Evolutionary conservation across 2,797 vertebrate species (phyloP), one percentile per base, ranked within the genome.

Genomic region (Scleropages formosus): DNA sequence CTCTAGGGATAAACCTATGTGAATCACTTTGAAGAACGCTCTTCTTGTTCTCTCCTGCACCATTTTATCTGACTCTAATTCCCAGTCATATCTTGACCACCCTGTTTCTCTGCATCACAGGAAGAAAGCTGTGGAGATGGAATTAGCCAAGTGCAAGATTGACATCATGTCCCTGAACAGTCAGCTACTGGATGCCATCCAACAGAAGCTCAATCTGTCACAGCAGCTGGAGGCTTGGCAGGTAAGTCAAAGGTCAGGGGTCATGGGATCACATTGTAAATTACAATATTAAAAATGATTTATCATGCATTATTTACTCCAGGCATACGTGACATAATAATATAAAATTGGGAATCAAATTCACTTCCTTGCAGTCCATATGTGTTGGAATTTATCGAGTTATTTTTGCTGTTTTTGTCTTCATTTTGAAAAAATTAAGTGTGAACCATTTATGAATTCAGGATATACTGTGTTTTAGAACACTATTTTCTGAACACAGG

Each of bases 161-260:
- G 97, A 99, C 89, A 95, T 98, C 91, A 96, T 98, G 95, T 96
- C 96, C 87, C 91, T 99, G 78, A 99, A 98, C 81, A 96, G 94
- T 88, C 97, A 99, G 82, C 91, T 99, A 77, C 89, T 99, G 88
- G 97, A 98, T 0, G 97, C 97, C 86, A 98, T 98, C 88, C 97
- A 99, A 89, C 97, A 99, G 92, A 99, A 99, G 83, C 94, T 98
- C 84, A 98, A 95, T 87, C 91, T 99, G 86, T 99, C 97, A 0
- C 97, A 99, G 90, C 97, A 99, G 93, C 93, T 99, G 84, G 97
- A 99, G 92, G 97, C 97, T 71, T 99, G 97, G 97, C 97, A 99
- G 97, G 97, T 98, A 87, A 85, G 88, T 82, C 82, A 78, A 56
- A 46, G 74, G 12, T 63, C 75, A 78, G n/a, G 8, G 9, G 64